These are phyloP conservation scores for Drosophila acutilabella DNA, from an alignment of 2,888 invertebrate genomes.

Conservation along the genomic window DNA sequence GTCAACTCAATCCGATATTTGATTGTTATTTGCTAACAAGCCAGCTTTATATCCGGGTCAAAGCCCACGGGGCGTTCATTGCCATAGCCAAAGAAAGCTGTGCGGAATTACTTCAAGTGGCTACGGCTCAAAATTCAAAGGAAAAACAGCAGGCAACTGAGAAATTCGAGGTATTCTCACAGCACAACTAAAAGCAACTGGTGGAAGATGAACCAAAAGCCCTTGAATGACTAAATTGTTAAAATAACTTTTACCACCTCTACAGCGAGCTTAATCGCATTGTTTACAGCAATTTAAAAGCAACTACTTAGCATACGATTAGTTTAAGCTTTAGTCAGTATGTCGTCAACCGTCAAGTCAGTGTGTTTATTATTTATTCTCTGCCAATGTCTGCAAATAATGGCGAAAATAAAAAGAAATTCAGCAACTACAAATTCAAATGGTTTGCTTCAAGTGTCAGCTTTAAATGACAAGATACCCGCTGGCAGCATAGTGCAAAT, in stretches of 20 bases:
- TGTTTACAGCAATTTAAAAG: background rate
- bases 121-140: conserved; percentile 12
- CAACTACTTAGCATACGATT: background rate
- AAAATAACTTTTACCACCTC: background rate
- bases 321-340: background rate
- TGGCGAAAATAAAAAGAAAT: background rate
- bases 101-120: conserved; percentile 15
- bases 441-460: background rate
- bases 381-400: background rate
- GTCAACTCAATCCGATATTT: conserved; percentile 48
- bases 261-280: conserved; percentile 5
- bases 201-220: conserved; percentile 1
- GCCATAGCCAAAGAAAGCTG: background rate
- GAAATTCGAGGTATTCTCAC: background rate
- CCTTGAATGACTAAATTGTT: background rate
- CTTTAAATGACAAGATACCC: conserved; percentile 11
- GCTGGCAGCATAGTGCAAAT: conserved; percentile 40
- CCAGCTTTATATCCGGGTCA: conserved; percentile 5
- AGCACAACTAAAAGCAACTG: background rate
- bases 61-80: background rate
- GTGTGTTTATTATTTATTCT: conserved; percentile 8
- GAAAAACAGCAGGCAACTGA: conserved; percentile 4
- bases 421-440: background rate
- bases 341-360: conserved; percentile 8
- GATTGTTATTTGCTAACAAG: conserved; percentile 41